Conservation (phyloP, 2,888 invertebrate species). For the Itoplectis maculator region DNA sequence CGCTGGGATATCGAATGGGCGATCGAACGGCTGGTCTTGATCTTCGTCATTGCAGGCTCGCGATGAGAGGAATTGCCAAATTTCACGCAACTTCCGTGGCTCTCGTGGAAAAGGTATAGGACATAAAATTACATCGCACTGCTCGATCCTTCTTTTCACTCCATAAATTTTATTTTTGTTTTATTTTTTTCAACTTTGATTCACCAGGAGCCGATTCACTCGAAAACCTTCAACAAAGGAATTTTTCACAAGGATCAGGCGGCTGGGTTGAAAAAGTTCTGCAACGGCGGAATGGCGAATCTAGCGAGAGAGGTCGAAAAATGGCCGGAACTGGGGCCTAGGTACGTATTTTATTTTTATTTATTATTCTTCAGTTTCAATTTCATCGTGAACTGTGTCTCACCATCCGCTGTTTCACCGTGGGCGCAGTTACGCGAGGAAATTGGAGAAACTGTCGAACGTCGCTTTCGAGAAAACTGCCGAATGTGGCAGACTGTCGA, state of each 20-base stretch:
- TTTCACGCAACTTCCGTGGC: slow-evolving; percentile 87
- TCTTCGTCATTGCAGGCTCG: slow-evolving; percentile 85
- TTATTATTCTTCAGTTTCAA: no score
- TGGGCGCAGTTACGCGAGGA: slow-evolving; percentile 51
- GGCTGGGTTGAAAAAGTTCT: slow-evolving; percentile 65
- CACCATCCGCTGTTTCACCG: not conserved
- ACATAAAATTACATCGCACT: slow-evolving; percentile 7
- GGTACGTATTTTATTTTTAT: not conserved
- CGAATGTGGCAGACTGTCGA: not conserved
- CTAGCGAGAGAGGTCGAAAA: not conserved
- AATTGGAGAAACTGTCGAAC: slow-evolving; percentile 70
- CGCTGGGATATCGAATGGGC: slow-evolving; percentile 86
- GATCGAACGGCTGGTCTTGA: slow-evolving; percentile 86
- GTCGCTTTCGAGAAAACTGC: slow-evolving; percentile 59
- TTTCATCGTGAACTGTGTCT: no score
- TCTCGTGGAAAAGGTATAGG: slow-evolving; percentile 85
- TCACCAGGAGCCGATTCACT: slow-evolving; percentile 75
- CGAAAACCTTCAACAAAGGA: slow-evolving; percentile 69
- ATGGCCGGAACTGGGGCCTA: not conserved
- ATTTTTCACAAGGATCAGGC: slow-evolving; percentile 69
- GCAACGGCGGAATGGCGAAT: slow-evolving; percentile 28
- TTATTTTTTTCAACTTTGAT: no score
- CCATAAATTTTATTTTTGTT: no score
- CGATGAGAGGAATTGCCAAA: slow-evolving; percentile 85
- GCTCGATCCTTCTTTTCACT: slow-evolving; percentile 13